A percentile compares a stretch with the other conserved stretches of the same genome.
Conservation (phyloP, 2,113 vertebrate species). For the Pelodiscus sinensis region DNA sequence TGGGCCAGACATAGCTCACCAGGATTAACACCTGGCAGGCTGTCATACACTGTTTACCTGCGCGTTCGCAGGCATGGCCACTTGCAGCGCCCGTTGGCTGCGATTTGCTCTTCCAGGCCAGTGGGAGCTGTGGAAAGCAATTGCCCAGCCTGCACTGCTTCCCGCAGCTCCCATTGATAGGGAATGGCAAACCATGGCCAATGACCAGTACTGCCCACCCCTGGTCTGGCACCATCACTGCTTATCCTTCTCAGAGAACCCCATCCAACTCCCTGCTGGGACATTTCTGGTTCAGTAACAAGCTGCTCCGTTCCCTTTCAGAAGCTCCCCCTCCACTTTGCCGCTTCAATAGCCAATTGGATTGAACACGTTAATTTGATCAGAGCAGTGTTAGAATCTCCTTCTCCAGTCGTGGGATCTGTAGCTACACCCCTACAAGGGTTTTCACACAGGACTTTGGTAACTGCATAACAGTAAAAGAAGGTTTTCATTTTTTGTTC, state of each 20-base stretch:
- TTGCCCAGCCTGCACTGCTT: no score
- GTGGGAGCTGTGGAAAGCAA: no score
- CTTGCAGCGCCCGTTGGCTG: no score
- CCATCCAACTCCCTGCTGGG: neutral
- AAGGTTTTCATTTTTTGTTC: neutral
- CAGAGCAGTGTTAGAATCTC: conserved; percentile 37
- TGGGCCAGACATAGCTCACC: no score
- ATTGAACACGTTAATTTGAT: conserved; percentile 35
- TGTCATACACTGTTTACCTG: no score
- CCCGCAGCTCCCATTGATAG: no score
- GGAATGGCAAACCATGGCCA: no score
- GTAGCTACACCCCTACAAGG: neutral
- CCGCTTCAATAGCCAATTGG: conserved; percentile 18
- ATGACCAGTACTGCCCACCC: no score
- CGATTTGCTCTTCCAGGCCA: no score
- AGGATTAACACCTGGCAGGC: no score
- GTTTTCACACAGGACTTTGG: conserved; percentile 11
- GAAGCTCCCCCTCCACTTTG: neutral
- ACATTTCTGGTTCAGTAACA: neutral
- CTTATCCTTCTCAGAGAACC: conserved; percentile 9
- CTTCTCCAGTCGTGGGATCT: conserved; percentile 29
- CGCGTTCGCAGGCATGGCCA: no score
- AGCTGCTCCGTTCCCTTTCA: conserved; percentile 30
- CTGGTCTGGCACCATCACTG: neutral
- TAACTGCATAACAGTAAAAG: conserved; percentile 39